Base-by-base conservation (phyloP, 2,797 vertebrate genomes). In the Chaetodon trifasciatus region DNA sequence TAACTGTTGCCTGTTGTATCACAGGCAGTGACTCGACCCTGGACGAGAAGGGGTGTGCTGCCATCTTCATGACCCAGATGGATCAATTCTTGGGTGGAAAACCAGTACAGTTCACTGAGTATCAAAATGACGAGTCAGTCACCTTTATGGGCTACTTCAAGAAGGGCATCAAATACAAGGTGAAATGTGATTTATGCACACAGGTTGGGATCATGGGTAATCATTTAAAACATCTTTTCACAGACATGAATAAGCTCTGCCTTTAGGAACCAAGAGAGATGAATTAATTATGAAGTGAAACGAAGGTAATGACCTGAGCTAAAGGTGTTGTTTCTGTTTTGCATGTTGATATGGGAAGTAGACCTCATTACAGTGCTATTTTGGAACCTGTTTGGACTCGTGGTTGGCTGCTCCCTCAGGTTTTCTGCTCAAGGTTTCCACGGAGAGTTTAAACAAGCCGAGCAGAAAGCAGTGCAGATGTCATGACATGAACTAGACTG, bases 131-230 rank as follows among this genome's bases (percentile, higher is more conserved):
- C 0, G 98, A 99, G 91, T 99, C 98, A 0, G 0, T 86, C 21
- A 89, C 84, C 24, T 99, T 99, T 90, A 78, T 94, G 1, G 90
- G 96, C 8, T 98, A 98, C 94, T 99, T 99, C 94, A 98, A 95
- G 84, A 89, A 92, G 0, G 97, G 97, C 80, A 85, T 99, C 82
- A 97, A 95, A 84, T 99, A 99, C 93, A 96, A 96, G 96, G 98
- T 95, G 44, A 87, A 73, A 55, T 12, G 55, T 39, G n/a, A 52
- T 46, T 6, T 17, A 57, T 37, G 15, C 42, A 19, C 39, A 2
- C 56, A 19, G 21, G 28, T 61, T 32, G 28, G 28, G 28, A 32
- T 66, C 2, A 24, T 61, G 32, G 11, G 37, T 37, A 40, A 68
- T 46, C 0, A n/a, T 58, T 47, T 44, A 15, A 57, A 70, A 55